Evolutionary conservation across 2,888 invertebrate species (phyloP).

Genomic region (Nezara viridula): DNA sequence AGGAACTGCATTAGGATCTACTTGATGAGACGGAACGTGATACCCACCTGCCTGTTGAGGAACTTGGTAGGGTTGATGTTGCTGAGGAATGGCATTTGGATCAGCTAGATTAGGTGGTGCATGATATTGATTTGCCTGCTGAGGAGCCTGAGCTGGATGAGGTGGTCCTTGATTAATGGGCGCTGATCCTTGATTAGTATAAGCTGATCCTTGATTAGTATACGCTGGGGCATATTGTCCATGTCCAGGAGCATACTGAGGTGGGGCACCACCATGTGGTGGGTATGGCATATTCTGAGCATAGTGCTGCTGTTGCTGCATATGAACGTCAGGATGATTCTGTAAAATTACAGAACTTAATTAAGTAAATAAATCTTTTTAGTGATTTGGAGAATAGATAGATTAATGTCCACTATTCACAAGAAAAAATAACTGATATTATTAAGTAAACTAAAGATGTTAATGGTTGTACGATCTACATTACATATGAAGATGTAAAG

Average conservation of each 20-base stretch:
- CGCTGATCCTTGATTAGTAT: slow-evolving; percentile 11
- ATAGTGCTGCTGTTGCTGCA: slow-evolving; percentile 33
- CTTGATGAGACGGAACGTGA: slow-evolving; percentile 5
- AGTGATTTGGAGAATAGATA: neutral
- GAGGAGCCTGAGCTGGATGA: slow-evolving; percentile 64
- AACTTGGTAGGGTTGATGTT: slow-evolving; percentile 62
- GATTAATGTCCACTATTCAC: no score
- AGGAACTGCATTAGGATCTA: slow-evolving; percentile 11
- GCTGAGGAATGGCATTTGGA: slow-evolving; percentile 59
- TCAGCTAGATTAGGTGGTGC: neutral
- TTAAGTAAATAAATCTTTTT: neutral
- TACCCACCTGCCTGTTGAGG: slow-evolving; percentile 59
- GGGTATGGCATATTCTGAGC: slow-evolving; percentile 31
- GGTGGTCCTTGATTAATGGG: neutral
- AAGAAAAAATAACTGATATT: no score
- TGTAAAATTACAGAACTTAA: neutral
- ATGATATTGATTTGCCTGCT: neutral
- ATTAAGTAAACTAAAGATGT: no score
- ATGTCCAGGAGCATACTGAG: slow-evolving; percentile 44
- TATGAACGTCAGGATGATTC: neutral
- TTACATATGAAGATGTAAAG: neutral
- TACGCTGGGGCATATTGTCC: slow-evolving; percentile 65
- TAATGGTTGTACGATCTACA: no score
- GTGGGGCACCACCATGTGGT: slow-evolving; percentile 31
- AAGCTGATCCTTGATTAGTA: neutral